Evolutionary conservation across 2,797 vertebrate species (phyloP).

Genomic region (Tauraco hartlaubi): DNA sequence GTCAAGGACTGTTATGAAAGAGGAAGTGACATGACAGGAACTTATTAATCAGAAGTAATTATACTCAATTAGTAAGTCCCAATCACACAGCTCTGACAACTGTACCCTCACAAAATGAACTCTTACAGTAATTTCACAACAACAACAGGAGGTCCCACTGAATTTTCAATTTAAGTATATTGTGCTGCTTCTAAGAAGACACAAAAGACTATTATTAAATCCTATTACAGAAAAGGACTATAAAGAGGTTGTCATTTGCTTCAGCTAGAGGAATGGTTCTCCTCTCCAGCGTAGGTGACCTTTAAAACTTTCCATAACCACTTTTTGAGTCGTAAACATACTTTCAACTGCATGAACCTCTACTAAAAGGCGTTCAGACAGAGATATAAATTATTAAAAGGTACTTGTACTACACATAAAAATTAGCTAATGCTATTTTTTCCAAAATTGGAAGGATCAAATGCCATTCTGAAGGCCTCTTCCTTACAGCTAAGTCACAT

Average conservation of each 20-base stretch:
- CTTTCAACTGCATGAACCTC: background rate
- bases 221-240: background rate
- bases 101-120: background rate
- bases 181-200: background rate
- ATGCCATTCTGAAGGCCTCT: background rate
- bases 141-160: background rate
- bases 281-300: background rate
- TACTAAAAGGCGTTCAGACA: background rate
- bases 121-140: background rate
- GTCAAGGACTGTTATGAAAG: background rate
- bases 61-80: background rate
- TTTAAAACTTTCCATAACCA: background rate
- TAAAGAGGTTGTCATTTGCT: background rate
- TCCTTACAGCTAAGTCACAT: background rate
- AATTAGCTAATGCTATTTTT: background rate
- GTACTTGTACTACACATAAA: background rate
- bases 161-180: background rate
- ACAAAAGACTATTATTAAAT: background rate
- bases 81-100: background rate
- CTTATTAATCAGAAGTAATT: slow-evolving; percentile 23
- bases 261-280: background rate
- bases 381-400: background rate
- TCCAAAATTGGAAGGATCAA: background rate
- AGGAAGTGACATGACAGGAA: slow-evolving; percentile 39
- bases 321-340: background rate